These are phyloP conservation scores for Syngnathus floridae DNA, from an alignment of 2,113 vertebrate species.

Conservation along the genomic window DNA sequence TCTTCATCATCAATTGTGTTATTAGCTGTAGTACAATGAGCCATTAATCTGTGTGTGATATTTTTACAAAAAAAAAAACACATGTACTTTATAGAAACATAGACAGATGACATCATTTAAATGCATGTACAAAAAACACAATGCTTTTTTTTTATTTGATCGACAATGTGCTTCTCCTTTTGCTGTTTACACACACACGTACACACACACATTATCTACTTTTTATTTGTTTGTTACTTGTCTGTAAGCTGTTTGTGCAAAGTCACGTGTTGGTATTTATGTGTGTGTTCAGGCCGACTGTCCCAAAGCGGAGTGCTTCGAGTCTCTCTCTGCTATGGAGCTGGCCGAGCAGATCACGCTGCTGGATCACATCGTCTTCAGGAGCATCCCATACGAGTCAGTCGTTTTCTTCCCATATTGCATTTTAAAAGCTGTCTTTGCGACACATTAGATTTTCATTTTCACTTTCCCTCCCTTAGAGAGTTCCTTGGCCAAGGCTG, in stretches of 20 bases:
- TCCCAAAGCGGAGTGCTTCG: constrained; percentile 84
- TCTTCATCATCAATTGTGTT: background rate
- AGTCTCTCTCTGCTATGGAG: constrained; percentile 92
- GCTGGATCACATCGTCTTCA: constrained; percentile 90
- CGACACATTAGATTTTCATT: background rate
- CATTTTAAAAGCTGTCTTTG: too few species aligned
- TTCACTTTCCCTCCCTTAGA: constrained; percentile 57
- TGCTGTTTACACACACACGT: too few species aligned
- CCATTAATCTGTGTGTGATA: background rate
- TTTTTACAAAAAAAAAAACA: too few species aligned
- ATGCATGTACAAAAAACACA: too few species aligned
- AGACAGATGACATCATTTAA: too few species aligned
- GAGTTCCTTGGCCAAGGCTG: constrained; percentile 97
- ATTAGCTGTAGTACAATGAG: background rate
- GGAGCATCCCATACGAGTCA: constrained; percentile 97
- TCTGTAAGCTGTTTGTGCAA: background rate
- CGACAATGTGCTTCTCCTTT: too few species aligned
- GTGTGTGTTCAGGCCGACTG: constrained; percentile 73
- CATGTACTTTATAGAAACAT: too few species aligned
- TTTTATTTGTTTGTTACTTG: constrained; percentile 13
- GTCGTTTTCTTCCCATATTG: constrained; percentile 41
- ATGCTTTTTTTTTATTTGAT: too few species aligned
- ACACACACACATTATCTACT: background rate
- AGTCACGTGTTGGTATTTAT: constrained; percentile 3
- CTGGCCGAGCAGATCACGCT: constrained; percentile 96